Percentiles rank a stretch among this genome's conserved stretches.
Evolutionary conservation across 2,797 vertebrate genomes (phyloP).

Genomic region (Melanotaenia maccullochi): DNA sequence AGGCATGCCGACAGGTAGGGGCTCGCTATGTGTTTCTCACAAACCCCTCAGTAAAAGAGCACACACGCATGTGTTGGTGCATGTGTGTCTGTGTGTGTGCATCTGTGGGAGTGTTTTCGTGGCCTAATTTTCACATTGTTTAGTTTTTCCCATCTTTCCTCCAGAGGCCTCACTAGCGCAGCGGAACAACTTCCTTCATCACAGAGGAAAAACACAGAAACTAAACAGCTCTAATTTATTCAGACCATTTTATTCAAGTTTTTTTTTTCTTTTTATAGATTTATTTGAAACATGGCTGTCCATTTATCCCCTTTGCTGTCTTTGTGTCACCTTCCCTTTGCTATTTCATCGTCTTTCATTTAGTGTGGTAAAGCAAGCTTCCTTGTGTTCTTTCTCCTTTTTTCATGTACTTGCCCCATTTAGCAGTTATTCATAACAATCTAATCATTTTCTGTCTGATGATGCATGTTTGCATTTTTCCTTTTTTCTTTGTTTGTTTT

Average conservation of each 20-base stretch:
- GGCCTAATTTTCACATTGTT: conserved; percentile 79
- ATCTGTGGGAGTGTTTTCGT: conserved; percentile 54
- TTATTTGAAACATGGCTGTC: conserved; percentile 52
- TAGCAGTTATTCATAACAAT: conserved; percentile 3
- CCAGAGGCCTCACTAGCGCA: conserved; percentile 73
- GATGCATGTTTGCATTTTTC: neutral
- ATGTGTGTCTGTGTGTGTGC: conserved; percentile 31
- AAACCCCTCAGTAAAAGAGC: conserved; percentile 30
- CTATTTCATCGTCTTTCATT: conserved; percentile 16
- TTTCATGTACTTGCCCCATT: conserved; percentile 35
- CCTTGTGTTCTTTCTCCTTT: conserved; percentile 35
- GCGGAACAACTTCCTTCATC: conserved; percentile 70
- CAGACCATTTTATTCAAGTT: conserved; percentile 48
- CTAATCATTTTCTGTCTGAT: conserved; percentile 14
- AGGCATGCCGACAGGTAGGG: conserved; percentile 39
- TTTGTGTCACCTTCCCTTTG: conserved; percentile 9
- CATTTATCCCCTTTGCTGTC: conserved; percentile 29
- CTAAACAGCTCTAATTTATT: conserved; percentile 49
- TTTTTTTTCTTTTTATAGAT: conserved; percentile 33
- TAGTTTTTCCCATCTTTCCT: conserved; percentile 69
- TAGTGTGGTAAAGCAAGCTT: conserved; percentile 24
- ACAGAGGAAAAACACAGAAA: conserved; percentile 52
- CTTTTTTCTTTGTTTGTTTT: neutral
- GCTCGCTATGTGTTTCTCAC: conserved; percentile 43
- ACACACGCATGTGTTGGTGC: conserved; percentile 33